Evolutionary conservation across 2,888 invertebrate genomes (phyloP), one percentile per base, ranked within the genome.

Genomic region (Oligia strigilis): DNA sequence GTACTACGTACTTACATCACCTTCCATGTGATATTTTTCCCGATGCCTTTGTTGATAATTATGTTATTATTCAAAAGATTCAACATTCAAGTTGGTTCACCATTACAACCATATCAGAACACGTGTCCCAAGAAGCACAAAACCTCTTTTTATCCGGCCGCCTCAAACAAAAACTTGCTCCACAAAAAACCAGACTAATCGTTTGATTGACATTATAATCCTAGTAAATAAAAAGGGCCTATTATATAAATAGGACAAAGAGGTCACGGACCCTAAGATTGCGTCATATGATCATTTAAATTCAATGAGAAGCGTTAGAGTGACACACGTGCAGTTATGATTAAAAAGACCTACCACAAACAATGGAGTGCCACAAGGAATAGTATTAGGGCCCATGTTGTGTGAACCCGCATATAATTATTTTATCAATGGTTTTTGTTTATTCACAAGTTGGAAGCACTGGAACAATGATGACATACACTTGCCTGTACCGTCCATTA

Each of bases 201-300:
- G 81, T 85, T 87, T 85, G 85, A 85, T 88, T 88, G 88, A 88
- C 88, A 85, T 86, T 89, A 80, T 84, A 88, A 89, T 86, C 78
- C 76, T 76, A 52, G 71, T 60, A 64, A 65, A 85, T 78, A 87
- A 85, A 88, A 87, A 85, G 86, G 40, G n/a, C 71, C 65, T 78
- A 86, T 89, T 88, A 88, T 80, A 79, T 82, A 84, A 80, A 85
- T 86, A 82, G 88, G 80, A 88, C 87, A 88, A 85, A 73, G 81
- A 85, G 88, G 88, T 88, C 85, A 87, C 72, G 79, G 88, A 86
- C 87, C 88, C 75, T 70, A 23, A 69, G 62, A 77, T 83, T 83
- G 75, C 85, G 83, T 89, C 84, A 88, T 89, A 74, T 78, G 70
- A 72, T 79, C 65, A 86, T 89, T 86, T 71, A 84, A 79, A 88